A percentile compares a stretch with the other conserved stretches of the same genome.
Conservation (phyloP, 2,113 vertebrate species). For the Sakesphorus luctuosus region DNA sequence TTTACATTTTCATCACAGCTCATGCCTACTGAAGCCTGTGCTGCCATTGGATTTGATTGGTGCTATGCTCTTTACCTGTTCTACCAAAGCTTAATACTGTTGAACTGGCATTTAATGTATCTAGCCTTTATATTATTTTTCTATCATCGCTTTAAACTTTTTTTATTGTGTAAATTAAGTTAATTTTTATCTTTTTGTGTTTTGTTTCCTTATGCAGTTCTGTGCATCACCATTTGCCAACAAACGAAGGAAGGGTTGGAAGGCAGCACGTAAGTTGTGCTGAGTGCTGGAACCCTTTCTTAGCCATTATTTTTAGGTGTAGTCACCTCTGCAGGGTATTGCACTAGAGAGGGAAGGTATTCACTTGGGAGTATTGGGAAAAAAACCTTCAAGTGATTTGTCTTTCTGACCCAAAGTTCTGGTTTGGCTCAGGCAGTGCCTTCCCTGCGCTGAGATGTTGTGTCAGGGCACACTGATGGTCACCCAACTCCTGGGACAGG, state of each 20-base stretch:
- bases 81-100: conserved; percentile 52
- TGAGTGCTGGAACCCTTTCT: conserved; percentile 5
- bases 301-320: background rate
- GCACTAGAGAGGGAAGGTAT: conserved; percentile 9
- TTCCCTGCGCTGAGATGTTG: background rate
- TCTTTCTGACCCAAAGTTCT: background rate
- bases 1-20: conserved; percentile 91
- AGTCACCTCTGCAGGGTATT: conserved; percentile 15
- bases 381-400: background rate
- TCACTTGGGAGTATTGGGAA: background rate
- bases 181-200: conserved; percentile 47
- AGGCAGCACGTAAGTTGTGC: background rate
- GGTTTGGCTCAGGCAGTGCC: background rate
- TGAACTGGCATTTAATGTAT: conserved; percentile 56
- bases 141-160: conserved; percentile 7
- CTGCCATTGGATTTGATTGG: conserved; percentile 48
- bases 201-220: background rate
- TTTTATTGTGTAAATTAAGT: conserved; percentile 71
- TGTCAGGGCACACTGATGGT: background rate
- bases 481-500: background rate
- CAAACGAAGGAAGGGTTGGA: background rate
- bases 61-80: conserved; percentile 71
- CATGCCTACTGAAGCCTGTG: conserved; percentile 71
- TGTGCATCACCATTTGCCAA: background rate
- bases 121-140: conserved; percentile 65